Conservation (phyloP, 1,140 invertebrate genomes). For the Hyles vespertilio region DNA sequence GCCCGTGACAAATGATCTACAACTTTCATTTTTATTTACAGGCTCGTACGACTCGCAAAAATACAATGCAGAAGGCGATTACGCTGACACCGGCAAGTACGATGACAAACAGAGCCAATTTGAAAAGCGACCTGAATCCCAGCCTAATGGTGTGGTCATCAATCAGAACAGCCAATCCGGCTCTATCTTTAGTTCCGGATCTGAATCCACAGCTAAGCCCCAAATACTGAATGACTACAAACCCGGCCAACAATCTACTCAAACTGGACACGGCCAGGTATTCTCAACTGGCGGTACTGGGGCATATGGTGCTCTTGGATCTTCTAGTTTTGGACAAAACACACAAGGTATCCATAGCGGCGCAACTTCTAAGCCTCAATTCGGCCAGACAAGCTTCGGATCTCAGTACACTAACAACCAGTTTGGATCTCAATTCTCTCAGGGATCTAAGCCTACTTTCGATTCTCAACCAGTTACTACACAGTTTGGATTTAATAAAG, state of each 20-base stretch:
- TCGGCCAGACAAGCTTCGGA: too few relatives aligned
- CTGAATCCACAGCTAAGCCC: slow-evolving; percentile 4
- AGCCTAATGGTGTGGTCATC: slow-evolving; percentile 36
- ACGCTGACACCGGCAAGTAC: slow-evolving; percentile 41
- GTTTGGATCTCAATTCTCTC: too few relatives aligned
- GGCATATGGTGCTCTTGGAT: too few relatives aligned
- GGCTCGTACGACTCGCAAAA: slow-evolving; percentile 65
- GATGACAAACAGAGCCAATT: slow-evolving; percentile 36
- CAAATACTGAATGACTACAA: background rate
- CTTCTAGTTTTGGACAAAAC: too few relatives aligned
- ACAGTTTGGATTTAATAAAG: background rate
- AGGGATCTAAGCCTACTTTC: background rate
- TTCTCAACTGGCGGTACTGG: slow-evolving; percentile 1
- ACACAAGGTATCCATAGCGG: too few relatives aligned
- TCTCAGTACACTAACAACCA: too few relatives aligned
- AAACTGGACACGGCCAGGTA: background rate
- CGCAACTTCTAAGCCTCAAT: too few relatives aligned
- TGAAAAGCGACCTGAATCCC: slow-evolving; percentile 36
- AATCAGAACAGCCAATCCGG: slow-evolving; percentile 41
- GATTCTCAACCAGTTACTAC: background rate
- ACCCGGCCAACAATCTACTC: too few relatives aligned
- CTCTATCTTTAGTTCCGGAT: slow-evolving; percentile 17
- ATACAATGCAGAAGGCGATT: slow-evolving; percentile 60
- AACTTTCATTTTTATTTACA: slow-evolving; percentile 72
- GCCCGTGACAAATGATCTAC: slow-evolving; percentile 58